Base-by-base conservation (phyloP, 1,140 invertebrate species). In the Drosophila gunungcola region DNA sequence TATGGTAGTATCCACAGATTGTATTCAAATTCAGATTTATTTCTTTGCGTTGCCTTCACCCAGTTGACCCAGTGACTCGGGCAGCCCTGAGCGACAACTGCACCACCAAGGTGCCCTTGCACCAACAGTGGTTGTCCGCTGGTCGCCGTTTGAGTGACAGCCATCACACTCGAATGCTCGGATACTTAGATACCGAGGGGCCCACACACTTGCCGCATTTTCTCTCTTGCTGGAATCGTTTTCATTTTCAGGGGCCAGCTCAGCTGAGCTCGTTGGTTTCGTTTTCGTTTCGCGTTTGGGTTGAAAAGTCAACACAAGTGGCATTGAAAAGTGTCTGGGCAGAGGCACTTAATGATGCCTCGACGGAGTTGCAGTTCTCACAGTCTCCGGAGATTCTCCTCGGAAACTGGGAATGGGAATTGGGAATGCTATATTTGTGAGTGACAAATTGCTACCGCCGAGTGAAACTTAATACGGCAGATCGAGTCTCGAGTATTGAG, bases 291-390 rank as follows among this genome's bases (percentile, higher is more conserved):
- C 58, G 57, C 57, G 75, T 85, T 84, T 85, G 81, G 62, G 72
- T 77, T 80, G 70, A 84, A 83, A 84, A 84, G 80, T 77, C 81
- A 80, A 68, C 74, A 67, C 81, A 84, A 84, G 80, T 84, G 80
- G 80, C 80, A 80, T 63, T 78, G 62, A 74, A 80, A 72, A 84
- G 58, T 72, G 75, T 73, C 60, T 63, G 46, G 49, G 80, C 72
- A 45, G 54, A 61, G 34, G 61, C 67, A 81, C 61, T 81, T 77
- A 80, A 79, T 69, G 62, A 65, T 55, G 70, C 56, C 77, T 68
- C 77, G 79, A 56, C 56, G 64, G 9, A 32, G 29, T 25, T 58
- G 55, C 49, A 57, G 78, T 75, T 82, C 69, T 70, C 77, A 85
- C 76, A 80, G 54, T 73, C 63, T 39, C 42, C 39, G 27, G 70